phyloP scores from a whole-genome alignment of 1,140 invertebrate genomes.

The Drosophila nigromelanica region DNA sequence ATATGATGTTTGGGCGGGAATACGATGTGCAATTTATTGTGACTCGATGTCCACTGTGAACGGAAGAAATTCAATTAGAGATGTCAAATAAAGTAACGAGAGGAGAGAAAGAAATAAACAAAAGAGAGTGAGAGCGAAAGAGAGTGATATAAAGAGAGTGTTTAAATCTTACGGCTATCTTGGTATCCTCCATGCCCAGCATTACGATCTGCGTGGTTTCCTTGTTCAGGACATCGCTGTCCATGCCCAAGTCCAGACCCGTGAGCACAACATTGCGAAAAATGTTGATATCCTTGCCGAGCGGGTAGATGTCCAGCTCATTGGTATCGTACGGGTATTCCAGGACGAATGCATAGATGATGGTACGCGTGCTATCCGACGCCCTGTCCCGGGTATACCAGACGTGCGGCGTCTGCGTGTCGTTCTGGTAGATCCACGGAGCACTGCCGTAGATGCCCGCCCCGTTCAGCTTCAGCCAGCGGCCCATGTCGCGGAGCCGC shows the following conservation, averaged over 20 bases:
- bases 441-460: conserved; percentile 94
- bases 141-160: too few species aligned
- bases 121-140: not conserved
- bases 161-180: conserved; percentile 48
- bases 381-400: conserved; percentile 88
- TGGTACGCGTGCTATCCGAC: not conserved
- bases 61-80: not conserved
- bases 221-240: conserved; percentile 29
- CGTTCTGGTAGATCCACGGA: conserved; percentile 93
- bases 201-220: conserved; percentile 47
- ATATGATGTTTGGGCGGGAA: conserved; percentile 77
- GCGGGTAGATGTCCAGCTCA: conserved; percentile 66
- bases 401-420: conserved; percentile 88
- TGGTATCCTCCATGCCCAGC: conserved; percentile 65
- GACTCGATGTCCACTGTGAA: conserved; percentile 60
- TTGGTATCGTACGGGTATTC: conserved; percentile 82
- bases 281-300: conserved; percentile 54
- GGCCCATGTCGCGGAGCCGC: conserved; percentile 89
- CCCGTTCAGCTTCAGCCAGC: conserved; percentile 92
- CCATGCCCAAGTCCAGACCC: conserved; percentile 50
- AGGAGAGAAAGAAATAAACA: not conserved
- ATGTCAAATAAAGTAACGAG: too few species aligned
- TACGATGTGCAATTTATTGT: conserved; percentile 55
- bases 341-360: conserved; percentile 75
- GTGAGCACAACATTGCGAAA: conserved; percentile 52